These are phyloP conservation scores for Esperia sulphurella DNA, from an alignment of 2,888 invertebrate genomes.

Conservation along the genomic window DNA sequence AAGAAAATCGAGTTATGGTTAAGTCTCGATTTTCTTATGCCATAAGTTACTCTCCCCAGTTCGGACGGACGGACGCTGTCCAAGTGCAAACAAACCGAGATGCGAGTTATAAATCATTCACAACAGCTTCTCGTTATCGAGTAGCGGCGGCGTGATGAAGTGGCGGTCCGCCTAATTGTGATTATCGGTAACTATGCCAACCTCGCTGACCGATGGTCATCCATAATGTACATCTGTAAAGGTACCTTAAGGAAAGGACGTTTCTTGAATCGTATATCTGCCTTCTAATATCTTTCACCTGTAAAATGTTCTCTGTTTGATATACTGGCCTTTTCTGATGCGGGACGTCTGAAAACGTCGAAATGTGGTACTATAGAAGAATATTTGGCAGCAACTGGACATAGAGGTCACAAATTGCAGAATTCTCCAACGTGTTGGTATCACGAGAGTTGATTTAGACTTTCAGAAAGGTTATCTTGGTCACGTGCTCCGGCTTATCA, in stretches of 20 bases:
- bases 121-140: constrained; percentile 58
- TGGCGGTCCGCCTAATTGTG: constrained; percentile 63
- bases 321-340: too few species aligned
- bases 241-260: constrained; percentile 1
- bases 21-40: constrained; percentile 47
- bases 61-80: constrained; percentile 27
- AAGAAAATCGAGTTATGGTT: constrained; percentile 46
- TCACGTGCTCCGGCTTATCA: too few species aligned
- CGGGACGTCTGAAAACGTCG: too few species aligned
- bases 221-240: constrained; percentile 33
- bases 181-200: constrained; percentile 50
- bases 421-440: too few species aligned
- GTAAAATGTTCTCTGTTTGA: too few species aligned
- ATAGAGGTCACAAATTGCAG: too few species aligned
- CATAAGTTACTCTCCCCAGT: constrained; percentile 57
- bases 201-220: constrained; percentile 41
- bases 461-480: too few species aligned
- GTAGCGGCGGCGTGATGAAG: constrained; percentile 63
- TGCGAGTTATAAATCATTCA: constrained; percentile 71
- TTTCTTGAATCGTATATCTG: not conserved
- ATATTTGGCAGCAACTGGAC: too few species aligned
- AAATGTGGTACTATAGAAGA: too few species aligned
- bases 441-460: too few species aligned
- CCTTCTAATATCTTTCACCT: too few species aligned
- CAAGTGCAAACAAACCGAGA: constrained; percentile 64